phyloP scores from a whole-genome alignment of 2,888 invertebrate genomes.

The Aspidapion aeneum region DNA sequence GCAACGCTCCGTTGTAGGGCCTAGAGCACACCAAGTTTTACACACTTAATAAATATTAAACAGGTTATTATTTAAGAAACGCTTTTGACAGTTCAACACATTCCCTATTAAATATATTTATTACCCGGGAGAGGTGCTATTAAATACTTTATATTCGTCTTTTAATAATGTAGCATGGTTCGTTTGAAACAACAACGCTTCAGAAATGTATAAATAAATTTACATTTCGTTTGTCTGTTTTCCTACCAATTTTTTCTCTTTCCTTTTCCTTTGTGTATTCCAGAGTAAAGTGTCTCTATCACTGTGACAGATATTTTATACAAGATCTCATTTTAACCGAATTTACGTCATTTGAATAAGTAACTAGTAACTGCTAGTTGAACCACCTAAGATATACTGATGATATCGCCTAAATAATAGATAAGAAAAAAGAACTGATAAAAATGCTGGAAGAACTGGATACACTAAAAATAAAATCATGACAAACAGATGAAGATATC shows the following conservation, averaged over 20 bases:
- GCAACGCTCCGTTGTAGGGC: no score
- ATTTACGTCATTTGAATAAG: no score
- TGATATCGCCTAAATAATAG: no score
- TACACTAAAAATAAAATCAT: no score
- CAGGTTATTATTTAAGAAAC: constrained; percentile 24
- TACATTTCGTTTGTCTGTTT: background rate
- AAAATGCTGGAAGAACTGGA: no score
- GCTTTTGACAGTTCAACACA: constrained; percentile 29
- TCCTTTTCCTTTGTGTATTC: background rate
- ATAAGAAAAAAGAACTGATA: no score
- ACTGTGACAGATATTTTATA: no score
- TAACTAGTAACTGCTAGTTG: no score
- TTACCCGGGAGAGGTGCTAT: constrained; percentile 12
- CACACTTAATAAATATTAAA: constrained; percentile 28
- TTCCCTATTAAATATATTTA: constrained; percentile 31
- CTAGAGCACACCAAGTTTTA: background rate
- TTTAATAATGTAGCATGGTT: background rate
- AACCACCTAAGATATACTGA: no score
- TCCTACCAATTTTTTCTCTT: background rate
- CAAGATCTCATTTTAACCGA: no score
- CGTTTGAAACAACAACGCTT: background rate
- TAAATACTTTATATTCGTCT: background rate
- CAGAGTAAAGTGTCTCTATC: no score
- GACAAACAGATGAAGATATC: no score
- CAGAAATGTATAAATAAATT: background rate